Evolutionary conservation across 2,797 vertebrate genomes (phyloP).

Genomic region (Pterois miles): DNA sequence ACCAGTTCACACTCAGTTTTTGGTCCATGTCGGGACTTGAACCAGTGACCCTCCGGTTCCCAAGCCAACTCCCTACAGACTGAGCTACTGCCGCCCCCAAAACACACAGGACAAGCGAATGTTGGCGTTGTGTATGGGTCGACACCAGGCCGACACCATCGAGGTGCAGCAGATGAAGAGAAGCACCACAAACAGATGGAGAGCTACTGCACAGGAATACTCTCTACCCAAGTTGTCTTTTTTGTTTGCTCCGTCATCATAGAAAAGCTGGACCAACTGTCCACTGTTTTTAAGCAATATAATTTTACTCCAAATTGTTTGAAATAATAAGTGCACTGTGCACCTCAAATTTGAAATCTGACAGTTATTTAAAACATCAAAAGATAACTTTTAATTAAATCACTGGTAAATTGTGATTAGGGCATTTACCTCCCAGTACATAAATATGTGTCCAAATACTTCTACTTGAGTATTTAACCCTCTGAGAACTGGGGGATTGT

Average conservation of each 20-base stretch:
- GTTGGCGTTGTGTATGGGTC: constrained; percentile 97
- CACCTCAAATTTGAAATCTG: too few relatives aligned
- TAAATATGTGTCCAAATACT: not conserved
- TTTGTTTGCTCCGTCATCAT: too few relatives aligned
- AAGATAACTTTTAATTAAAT: not conserved
- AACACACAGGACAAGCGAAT: too few relatives aligned
- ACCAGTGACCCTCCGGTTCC: too few relatives aligned
- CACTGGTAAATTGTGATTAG: not conserved
- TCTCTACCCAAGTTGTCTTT: not conserved
- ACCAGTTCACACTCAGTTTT: too few relatives aligned
- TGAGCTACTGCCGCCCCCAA: too few relatives aligned
- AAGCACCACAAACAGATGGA: constrained; percentile 98
- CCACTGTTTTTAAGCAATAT: too few relatives aligned
- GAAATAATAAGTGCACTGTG: not conserved
- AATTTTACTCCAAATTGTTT: too few relatives aligned
- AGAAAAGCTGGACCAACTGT: too few relatives aligned
- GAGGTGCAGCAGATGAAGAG: constrained; percentile 99
- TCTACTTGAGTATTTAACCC: not conserved
- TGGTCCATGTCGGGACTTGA: too few relatives aligned
- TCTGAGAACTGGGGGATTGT: too few relatives aligned
- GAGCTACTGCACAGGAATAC: constrained; percentile 81
- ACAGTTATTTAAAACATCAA: not conserved
- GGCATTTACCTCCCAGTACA: not conserved
- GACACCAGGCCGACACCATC: constrained; percentile 98
- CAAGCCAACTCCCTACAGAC: too few relatives aligned